Percentiles rank a stretch among this genome's conserved stretches.
phyloP scores from a whole-genome alignment of 1,140 invertebrate species.

The Schlechtendalia chinensis region DNA sequence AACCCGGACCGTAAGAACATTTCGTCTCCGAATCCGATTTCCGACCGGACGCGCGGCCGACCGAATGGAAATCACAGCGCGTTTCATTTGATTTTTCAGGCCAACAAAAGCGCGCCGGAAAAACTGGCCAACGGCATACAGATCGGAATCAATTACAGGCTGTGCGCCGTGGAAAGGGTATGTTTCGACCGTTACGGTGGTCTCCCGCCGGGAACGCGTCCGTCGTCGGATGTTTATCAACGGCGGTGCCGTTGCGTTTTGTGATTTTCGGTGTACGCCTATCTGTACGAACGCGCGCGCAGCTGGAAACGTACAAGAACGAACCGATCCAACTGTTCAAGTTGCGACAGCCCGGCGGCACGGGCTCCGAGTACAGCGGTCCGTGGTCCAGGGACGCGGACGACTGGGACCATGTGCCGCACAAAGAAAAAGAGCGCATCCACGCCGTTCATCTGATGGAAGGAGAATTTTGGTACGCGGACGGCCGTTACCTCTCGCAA shows the following conservation, averaged over 20 bases:
- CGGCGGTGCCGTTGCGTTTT: background rate
- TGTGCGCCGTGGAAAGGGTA: conserved; percentile 78
- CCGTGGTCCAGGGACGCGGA: conserved; percentile 69
- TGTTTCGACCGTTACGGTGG: conserved; percentile 52
- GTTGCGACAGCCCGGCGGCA: conserved; percentile 70
- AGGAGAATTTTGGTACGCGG: conserved; percentile 75
- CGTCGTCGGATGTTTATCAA: background rate
- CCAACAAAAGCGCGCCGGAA: conserved; percentile 58
- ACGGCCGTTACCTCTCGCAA: too few relatives aligned
- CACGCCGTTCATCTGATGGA: conserved; percentile 66
- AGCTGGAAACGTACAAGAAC: conserved; percentile 72
- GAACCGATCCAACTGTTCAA: conserved; percentile 73
- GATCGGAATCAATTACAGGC: conserved; percentile 75
- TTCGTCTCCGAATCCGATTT: too few relatives aligned
- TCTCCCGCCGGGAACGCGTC: background rate
- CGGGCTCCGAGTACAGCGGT: conserved; percentile 69
- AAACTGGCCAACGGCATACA: conserved; percentile 78
- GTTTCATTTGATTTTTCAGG: conserved; percentile 56
- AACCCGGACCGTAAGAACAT: too few relatives aligned
- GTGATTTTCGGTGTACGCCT: background rate
- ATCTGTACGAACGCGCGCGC: background rate
- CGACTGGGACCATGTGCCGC: conserved; percentile 74
- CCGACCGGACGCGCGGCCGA: too few relatives aligned
- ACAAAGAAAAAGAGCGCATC: conserved; percentile 71
- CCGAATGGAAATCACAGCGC: too few relatives aligned